These are phyloP conservation scores for Sinosuthora webbiana DNA, from an alignment of 2,113 vertebrate genomes.

Conservation along the genomic window DNA sequence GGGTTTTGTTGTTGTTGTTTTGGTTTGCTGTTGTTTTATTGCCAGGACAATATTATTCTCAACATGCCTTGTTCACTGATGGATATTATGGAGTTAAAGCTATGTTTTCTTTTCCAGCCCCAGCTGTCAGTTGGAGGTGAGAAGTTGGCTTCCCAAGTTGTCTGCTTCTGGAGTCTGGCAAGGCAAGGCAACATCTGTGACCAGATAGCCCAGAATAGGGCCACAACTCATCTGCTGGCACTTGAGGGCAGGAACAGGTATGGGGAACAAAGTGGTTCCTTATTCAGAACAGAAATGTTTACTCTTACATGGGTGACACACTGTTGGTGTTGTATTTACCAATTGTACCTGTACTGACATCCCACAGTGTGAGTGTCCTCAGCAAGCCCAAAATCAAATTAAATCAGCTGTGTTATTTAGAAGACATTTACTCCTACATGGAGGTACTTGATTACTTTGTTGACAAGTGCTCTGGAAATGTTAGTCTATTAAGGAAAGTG, in stretches of 20 bases:
- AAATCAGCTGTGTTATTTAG: neutral
- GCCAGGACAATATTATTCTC: neutral
- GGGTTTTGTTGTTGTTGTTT: neutral
- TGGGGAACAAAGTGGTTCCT: neutral
- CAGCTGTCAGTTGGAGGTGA: neutral
- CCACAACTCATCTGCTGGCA: neutral
- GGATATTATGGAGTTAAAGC: neutral
- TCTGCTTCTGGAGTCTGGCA: neutral
- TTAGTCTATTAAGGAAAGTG: neutral
- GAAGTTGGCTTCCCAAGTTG: neutral
- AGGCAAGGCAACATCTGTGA: neutral
- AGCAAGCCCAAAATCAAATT: neutral
- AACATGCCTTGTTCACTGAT: neutral
- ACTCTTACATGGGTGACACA: neutral
- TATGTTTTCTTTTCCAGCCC: neutral
- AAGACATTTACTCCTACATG: neutral
- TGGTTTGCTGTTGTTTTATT: neutral
- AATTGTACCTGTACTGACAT: neutral
- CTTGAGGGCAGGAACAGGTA: neutral
- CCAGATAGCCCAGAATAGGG: neutral
- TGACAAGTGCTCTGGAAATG: neutral
- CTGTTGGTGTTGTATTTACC: neutral
- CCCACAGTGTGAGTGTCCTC: neutral
- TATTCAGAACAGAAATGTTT: neutral
- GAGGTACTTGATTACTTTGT: neutral